These are phyloP conservation scores for Sceloporus undulatus DNA, from an alignment of 2,113 vertebrate genomes.

Conservation along the genomic window DNA sequence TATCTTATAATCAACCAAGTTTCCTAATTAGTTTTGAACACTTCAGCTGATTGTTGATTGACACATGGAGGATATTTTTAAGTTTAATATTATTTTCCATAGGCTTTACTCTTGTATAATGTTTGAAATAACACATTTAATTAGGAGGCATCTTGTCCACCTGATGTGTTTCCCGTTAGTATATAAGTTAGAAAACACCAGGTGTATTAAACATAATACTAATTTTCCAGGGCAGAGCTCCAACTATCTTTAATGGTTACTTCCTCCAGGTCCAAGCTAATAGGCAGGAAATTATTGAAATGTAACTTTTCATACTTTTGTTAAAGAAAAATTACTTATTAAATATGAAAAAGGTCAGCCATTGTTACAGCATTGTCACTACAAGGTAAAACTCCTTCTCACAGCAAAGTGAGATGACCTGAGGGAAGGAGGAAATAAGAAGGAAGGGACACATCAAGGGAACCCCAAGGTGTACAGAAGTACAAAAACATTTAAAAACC, in stretches of 20 bases:
- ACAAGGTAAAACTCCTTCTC: background rate
- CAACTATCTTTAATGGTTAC: background rate
- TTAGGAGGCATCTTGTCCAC: background rate
- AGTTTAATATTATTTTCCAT: conserved; percentile 11
- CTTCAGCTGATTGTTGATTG: conserved; percentile 15
- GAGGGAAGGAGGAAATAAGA: background rate
- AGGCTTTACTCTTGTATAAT: background rate
- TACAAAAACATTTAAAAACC: background rate
- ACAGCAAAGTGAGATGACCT: background rate
- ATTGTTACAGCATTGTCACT: background rate
- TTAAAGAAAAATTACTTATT: background rate
- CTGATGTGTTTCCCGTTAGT: background rate
- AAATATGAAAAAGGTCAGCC: background rate
- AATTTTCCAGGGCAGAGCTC: background rate
- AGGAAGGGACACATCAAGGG: background rate
- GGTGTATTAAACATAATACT: background rate
- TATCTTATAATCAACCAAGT: background rate
- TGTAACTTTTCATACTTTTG: background rate
- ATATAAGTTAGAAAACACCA: background rate
- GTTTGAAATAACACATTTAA: background rate
- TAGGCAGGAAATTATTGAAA: background rate
- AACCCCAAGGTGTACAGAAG: background rate
- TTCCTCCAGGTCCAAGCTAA: background rate
- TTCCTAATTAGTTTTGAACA: background rate
- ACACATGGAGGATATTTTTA: background rate